Evolutionary conservation across 2,113 vertebrate genomes (phyloP).

Genomic region (Notarius lentiginosus): DNA sequence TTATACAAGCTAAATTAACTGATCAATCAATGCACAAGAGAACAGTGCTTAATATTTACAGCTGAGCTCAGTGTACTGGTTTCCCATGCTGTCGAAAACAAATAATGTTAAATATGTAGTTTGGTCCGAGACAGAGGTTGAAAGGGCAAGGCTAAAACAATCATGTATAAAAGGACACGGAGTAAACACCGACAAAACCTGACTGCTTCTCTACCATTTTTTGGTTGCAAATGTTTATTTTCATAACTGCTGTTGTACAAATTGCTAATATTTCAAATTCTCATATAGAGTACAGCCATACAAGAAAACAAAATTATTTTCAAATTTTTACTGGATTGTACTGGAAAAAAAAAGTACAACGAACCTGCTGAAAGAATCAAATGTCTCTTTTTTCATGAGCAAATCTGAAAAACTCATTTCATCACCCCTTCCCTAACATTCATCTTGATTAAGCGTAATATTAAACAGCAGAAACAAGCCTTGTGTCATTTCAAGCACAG

Average conservation of each 20-base stretch:
- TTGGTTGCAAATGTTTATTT: not conserved
- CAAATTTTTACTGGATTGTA: not conserved
- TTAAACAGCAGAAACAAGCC: slow-evolving; percentile 37
- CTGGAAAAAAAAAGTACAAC: not conserved
- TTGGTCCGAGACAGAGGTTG: not conserved
- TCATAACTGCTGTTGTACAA: not conserved
- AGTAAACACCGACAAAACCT: not conserved
- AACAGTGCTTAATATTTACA: slow-evolving; percentile 24
- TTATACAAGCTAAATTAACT: slow-evolving; percentile 32
- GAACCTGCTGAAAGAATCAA: slow-evolving; percentile 8
- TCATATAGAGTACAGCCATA: not conserved
- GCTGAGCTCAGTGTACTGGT: slow-evolving; percentile 8
- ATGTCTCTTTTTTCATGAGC: slow-evolving; percentile 8
- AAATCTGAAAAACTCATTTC: slow-evolving; percentile 30
- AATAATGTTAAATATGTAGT: slow-evolving; percentile 8
- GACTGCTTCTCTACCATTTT: not conserved
- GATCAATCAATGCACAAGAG: slow-evolving; percentile 6
- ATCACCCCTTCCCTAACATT: slow-evolving; percentile 14
- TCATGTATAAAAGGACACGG: not conserved
- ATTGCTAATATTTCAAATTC: not conserved
- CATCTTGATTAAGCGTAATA: slow-evolving; percentile 28
- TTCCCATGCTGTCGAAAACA: slow-evolving; percentile 11
- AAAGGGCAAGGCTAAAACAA: slow-evolving; percentile 14
- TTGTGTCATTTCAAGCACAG: slow-evolving; percentile 6
- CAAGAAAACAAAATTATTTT: slow-evolving; percentile 4